Conservation (phyloP, 2,797 vertebrate genomes). For the Artibeus lituratus region DNA sequence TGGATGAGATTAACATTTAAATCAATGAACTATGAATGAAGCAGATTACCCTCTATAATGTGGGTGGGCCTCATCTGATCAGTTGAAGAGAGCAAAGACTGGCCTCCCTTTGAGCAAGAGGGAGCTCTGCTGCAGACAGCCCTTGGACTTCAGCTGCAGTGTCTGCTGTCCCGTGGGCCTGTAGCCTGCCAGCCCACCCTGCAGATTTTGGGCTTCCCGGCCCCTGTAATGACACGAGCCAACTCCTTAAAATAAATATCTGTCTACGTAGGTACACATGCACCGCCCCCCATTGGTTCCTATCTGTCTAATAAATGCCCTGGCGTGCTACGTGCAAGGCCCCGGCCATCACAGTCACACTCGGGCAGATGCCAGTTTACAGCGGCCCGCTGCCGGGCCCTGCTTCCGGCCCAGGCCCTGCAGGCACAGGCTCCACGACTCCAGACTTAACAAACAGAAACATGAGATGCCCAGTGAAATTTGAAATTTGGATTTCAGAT, state of each 20-base stretch:
- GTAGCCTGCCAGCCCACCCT: background rate
- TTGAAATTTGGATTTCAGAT: slow-evolving; percentile 31
- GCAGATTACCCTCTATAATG: background rate
- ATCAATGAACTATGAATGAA: background rate
- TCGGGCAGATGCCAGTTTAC: background rate
- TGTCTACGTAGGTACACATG: background rate
- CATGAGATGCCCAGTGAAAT: background rate
- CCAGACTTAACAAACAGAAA: background rate
- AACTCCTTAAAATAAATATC: background rate
- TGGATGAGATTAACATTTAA: background rate
- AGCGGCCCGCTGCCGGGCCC: background rate
- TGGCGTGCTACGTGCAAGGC: background rate
- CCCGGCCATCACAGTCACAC: background rate
- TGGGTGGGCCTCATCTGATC: background rate
- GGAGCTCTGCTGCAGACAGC: background rate
- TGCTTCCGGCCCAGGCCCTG: background rate
- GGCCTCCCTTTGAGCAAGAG: background rate
- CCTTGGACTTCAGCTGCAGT: background rate
- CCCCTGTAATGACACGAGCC: background rate
- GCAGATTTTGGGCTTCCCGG: background rate
- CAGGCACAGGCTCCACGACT: background rate
- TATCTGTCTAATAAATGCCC: background rate
- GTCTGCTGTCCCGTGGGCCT: background rate
- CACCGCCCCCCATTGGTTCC: background rate
- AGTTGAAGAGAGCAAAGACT: background rate